These are phyloP conservation scores for Spilogale gracilis DNA, from an alignment of 2,113 vertebrate genomes.

Conservation along the genomic window DNA sequence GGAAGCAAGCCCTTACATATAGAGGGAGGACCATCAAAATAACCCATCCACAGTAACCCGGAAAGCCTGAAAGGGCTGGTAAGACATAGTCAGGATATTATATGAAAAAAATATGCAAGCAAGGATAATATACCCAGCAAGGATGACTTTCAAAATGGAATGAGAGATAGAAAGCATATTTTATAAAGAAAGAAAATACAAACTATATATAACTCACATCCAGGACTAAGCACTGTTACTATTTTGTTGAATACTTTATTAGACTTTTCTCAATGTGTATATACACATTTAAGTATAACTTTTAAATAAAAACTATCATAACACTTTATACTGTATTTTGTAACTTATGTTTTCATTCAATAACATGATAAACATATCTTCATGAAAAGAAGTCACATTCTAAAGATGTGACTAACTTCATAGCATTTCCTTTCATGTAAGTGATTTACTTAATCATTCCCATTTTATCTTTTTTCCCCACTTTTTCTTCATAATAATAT, in stretches of 20 bases:
- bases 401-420: background rate
- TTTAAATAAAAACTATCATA: slow-evolving; percentile 22
- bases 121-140: too few relatives aligned
- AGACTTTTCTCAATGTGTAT: background rate
- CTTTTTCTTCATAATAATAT: background rate
- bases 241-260: slow-evolving; percentile 10
- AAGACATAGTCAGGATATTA: too few relatives aligned
- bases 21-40: too few relatives aligned
- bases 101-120: too few relatives aligned
- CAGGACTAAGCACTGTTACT: background rate
- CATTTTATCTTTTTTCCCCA: background rate
- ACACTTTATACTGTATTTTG: background rate
- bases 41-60: too few relatives aligned
- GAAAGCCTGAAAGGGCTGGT: too few relatives aligned
- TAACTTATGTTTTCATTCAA: background rate
- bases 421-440: background rate
- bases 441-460: background rate
- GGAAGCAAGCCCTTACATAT: too few relatives aligned
- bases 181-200: background rate
- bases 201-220: background rate
- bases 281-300: background rate
- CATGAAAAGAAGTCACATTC: background rate
- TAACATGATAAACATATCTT: background rate
- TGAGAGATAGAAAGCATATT: background rate
- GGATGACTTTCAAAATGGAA: too few relatives aligned